Base-by-base conservation (phyloP, 2,113 vertebrate species). In the Orthochromis indermauri region DNA sequence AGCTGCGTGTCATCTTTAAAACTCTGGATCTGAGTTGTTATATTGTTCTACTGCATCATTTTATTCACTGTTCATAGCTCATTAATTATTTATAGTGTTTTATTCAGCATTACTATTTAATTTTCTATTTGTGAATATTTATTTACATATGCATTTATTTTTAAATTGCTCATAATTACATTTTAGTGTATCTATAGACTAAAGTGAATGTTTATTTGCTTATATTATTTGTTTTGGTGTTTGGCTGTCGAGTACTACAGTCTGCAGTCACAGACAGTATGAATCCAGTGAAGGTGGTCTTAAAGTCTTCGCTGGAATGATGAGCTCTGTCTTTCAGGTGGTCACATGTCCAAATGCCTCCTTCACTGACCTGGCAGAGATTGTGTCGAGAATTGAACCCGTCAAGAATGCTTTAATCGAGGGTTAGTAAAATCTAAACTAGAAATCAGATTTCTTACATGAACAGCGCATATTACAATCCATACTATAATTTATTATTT, bases 351-450 rank as follows among this genome's bases (percentile, higher is more conserved):
- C 98, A n/a, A 99, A 95, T 1, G 97, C 98, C 37, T 98, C 97
- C 37, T 99, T 99, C 93, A 99, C 98, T 0, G 98, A 99, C 94
- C 97, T 99, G 82, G 98, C 98, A 0, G 98, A 98, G 95, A 99
- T 99, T 0, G 98, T 99, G 89, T 98, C 98, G 1, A 95, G 98
- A 61, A 99, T 99, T 0, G 98, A 99, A 91, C 98, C 98, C 0
- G 96, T 97, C 82, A 97, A 98, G 83, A 93, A 59, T 2, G 89
- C 96, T 0, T 1, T 94, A 0, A 93, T 97, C 7, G 96, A 97
- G 0, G 98, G 98, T 99, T 88, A 97, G 98, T 90, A 10, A 5
- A 66, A 24, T 24, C 17, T 31, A 31, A 49, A 49, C 24, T n/a
- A 49, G 26, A n/a, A 49, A 78, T 49, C 71, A 45, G 5, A 61